Conservation (phyloP, 2,113 vertebrate genomes). For the Pagrus major region DNA sequence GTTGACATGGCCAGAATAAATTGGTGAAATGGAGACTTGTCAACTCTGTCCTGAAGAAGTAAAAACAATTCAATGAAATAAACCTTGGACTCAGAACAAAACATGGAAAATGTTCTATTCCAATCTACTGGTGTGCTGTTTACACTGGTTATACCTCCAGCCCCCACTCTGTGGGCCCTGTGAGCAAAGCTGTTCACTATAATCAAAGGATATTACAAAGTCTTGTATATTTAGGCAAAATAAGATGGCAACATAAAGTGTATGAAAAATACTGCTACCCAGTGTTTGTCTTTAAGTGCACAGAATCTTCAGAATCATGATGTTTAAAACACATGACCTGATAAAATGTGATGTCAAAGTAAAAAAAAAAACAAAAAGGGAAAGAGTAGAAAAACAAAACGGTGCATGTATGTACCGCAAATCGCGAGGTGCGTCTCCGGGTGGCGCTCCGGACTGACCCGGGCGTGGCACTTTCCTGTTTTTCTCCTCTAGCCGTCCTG, state of each 20-base stretch:
- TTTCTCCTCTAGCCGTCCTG: conserved; percentile 84
- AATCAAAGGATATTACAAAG: background rate
- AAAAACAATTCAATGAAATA: too few species aligned
- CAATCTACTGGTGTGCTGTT: too few species aligned
- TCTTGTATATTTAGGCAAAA: background rate
- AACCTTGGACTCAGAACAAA: background rate
- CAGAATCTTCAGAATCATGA: too few species aligned
- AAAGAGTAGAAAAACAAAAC: background rate
- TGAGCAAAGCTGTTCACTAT: background rate
- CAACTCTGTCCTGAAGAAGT: too few species aligned
- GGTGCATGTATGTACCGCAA: conserved; percentile 81
- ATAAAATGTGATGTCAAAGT: background rate
- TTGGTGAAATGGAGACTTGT: too few species aligned
- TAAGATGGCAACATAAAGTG: background rate
- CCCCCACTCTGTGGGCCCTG: too few species aligned
- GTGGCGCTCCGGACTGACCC: conserved; percentile 89
- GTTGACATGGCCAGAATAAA: too few species aligned
- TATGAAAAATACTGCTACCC: background rate
- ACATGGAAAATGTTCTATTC: background rate
- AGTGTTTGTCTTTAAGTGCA: background rate
- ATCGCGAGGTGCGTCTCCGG: conserved; percentile 90
- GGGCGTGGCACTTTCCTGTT: conserved; percentile 85
- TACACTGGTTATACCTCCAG: too few species aligned
- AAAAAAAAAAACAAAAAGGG: background rate
- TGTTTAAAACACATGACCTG: too few species aligned